Conservation (phyloP, 1,140 invertebrate genomes). For the Drosophila willistoni region DNA sequence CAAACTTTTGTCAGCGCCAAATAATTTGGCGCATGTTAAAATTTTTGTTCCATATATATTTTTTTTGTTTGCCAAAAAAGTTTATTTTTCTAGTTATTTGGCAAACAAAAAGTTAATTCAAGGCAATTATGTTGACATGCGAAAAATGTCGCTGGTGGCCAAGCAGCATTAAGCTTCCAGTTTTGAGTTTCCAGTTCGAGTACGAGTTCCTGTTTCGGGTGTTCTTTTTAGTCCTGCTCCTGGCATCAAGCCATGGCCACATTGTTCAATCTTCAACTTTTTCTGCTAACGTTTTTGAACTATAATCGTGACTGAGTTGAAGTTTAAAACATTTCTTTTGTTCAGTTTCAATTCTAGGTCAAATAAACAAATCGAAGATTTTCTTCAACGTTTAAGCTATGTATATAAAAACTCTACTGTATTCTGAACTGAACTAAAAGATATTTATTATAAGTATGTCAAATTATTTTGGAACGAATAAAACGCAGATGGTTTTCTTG, state of each 20-base stretch:
- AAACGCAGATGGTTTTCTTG: too few species aligned
- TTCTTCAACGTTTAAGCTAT: too few species aligned
- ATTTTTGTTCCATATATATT: constrained; percentile 18
- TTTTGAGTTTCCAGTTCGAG: background rate
- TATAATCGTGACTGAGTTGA: constrained; percentile 35
- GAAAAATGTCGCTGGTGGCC: constrained; percentile 63
- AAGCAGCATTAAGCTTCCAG: constrained; percentile 5
- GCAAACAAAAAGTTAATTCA: constrained; percentile 76
- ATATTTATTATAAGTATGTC: too few species aligned
- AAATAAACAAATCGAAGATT: too few species aligned
- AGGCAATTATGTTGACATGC: constrained; percentile 79
- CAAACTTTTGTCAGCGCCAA: constrained; percentile 65
- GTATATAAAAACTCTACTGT: too few species aligned
- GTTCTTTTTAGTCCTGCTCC: constrained; percentile 5
- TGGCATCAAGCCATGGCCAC: constrained; percentile 45
- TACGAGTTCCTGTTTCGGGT: constrained; percentile 2
- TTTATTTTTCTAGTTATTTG: constrained; percentile 41
- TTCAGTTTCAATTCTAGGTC: background rate
- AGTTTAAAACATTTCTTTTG: constrained; percentile 25
- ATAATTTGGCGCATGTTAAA: constrained; percentile 61
- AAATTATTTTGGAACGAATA: too few species aligned
- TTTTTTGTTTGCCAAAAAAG: constrained; percentile 12
- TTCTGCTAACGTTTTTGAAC: constrained; percentile 40
- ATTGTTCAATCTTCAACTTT: constrained; percentile 26
- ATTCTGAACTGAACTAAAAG: too few species aligned